phyloP scores from a whole-genome alignment of 2,888 invertebrate genomes.

The Stomorhina lunata region DNA sequence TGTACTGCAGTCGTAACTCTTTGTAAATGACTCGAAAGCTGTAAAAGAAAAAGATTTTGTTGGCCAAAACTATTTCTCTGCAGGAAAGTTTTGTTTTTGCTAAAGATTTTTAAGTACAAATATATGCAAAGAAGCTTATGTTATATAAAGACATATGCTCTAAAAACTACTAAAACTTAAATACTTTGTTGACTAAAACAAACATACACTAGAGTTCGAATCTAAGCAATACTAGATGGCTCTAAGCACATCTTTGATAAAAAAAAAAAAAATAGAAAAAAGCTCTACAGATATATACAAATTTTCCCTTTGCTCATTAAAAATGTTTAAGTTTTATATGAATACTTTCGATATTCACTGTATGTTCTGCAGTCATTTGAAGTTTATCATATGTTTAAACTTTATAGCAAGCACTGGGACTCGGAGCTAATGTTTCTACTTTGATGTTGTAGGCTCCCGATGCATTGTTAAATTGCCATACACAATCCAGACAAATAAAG shows the following conservation, averaged over 20 bases:
- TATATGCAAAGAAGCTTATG: constrained; percentile 1
- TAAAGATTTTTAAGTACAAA: not conserved
- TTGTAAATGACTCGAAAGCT: constrained; percentile 42
- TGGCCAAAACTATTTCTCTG: constrained; percentile 17
- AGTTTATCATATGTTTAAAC: not conserved
- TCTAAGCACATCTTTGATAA: too few species aligned
- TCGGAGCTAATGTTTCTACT: constrained; percentile 28
- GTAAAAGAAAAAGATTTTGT: constrained; percentile 39
- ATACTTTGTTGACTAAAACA: not conserved
- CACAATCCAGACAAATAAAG: not conserved
- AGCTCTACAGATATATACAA: not conserved
- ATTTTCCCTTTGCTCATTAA: not conserved
- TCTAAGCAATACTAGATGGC: too few species aligned
- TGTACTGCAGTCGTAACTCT: constrained; percentile 49
- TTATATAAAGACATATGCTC: not conserved
- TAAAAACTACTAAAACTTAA: not conserved
- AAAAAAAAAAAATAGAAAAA: not conserved
- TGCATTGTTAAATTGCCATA: constrained; percentile 2
- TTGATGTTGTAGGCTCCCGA: constrained; percentile 35
- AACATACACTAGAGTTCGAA: not conserved
- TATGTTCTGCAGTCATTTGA: not conserved
- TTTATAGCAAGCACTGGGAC: constrained; percentile 9
- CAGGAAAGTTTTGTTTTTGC: constrained; percentile 1
- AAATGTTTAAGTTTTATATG: not conserved
- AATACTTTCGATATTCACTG: not conserved